phyloP scores from a whole-genome alignment of 2,888 invertebrate genomes.

The Neoaliturus tenellus region DNA sequence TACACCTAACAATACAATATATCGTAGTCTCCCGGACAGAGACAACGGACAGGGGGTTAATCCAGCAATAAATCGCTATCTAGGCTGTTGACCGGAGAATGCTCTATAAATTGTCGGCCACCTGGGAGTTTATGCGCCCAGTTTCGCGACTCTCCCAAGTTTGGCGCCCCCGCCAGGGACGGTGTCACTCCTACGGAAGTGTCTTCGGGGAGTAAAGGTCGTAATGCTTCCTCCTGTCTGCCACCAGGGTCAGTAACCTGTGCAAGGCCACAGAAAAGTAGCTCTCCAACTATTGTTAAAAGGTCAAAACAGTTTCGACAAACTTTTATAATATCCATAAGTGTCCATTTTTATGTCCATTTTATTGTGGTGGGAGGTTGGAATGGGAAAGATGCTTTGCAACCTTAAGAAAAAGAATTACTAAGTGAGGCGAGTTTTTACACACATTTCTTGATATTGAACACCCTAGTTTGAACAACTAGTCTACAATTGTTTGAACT shows the following conservation, averaged over 20 bases:
- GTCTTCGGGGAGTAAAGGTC: neutral
- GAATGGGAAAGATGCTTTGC: no score
- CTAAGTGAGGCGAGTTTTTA: no score
- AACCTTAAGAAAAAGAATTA: no score
- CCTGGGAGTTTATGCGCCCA: constrained; percentile 22
- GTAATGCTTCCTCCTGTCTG: neutral
- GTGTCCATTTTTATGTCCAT: no score
- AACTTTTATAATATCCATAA: no score
- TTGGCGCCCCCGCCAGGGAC: neutral
- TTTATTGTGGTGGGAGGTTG: no score
- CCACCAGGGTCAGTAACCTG: neutral
- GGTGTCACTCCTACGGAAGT: neutral
- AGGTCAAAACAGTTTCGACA: no score
- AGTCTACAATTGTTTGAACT: no score
- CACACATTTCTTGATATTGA: no score
- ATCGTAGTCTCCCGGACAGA: neutral
- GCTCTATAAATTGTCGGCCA: constrained; percentile 26
- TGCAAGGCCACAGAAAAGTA: no score
- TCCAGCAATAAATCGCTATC: neutral
- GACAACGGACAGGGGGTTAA: neutral
- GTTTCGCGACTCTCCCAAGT: constrained; percentile 12
- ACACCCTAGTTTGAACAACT: no score
- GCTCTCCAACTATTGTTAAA: no score
- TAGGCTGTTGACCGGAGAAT: neutral
- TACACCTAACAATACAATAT: neutral